phyloP scores from a whole-genome alignment of 2,888 invertebrate species.

The Smittia sp. region DNA sequence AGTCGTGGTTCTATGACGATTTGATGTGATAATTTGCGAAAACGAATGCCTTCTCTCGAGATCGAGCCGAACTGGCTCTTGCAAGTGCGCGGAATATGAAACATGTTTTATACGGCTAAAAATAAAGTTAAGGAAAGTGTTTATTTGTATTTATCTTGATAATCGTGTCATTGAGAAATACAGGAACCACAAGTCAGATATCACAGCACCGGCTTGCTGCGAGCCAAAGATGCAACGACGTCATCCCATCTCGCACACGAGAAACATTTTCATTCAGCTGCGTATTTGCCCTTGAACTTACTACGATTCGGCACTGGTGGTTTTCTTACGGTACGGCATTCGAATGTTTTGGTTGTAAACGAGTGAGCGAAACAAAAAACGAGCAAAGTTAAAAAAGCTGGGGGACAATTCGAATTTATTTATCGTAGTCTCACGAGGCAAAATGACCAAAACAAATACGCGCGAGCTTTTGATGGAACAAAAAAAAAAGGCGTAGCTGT shows the following conservation, averaged over 20 bases:
- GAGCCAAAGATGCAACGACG: no score
- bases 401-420: constrained; percentile 39
- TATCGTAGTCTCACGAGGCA: constrained; percentile 34
- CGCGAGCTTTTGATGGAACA: no score
- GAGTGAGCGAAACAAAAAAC: not conserved
- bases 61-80: not conserved
- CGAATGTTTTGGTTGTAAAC: not conserved
- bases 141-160: not conserved
- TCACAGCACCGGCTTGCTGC: not conserved
- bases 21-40: not conserved
- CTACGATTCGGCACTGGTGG: not conserved
- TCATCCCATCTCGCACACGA: no score
- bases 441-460: not conserved
- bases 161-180: not conserved
- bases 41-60: not conserved
- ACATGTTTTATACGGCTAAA: constrained; percentile 24
- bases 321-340: not conserved
- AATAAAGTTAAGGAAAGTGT: constrained; percentile 11
- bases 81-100: not conserved
- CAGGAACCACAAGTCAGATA: no score
- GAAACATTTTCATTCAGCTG: constrained; percentile 21
- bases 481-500: no score
- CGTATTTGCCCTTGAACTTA: constrained; percentile 22
- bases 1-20: not conserved
- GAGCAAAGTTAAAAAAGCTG: not conserved